A percentile compares a stretch with the other conserved stretches of the same genome.
phyloP scores from a whole-genome alignment of 2,797 vertebrate species.

The Chloroceryle amazona region DNA sequence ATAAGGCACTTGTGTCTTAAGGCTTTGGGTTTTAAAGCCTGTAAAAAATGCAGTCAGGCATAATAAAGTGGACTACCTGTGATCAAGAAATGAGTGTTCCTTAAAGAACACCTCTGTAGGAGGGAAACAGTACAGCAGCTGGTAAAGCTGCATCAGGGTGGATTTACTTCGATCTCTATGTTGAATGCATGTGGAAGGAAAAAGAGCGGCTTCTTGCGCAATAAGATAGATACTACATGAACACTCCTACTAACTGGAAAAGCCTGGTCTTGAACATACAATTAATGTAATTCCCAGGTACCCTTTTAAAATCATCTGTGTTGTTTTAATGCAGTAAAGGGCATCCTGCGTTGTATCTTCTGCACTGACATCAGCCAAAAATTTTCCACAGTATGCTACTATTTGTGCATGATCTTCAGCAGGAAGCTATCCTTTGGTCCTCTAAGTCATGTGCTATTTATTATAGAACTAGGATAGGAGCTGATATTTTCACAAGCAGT shows the following conservation, averaged over 20 bases:
- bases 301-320: slow-evolving; percentile 41
- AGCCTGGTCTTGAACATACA: not conserved
- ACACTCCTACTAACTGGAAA: not conserved
- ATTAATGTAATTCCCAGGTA: slow-evolving; percentile 27
- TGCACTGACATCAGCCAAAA: slow-evolving; percentile 44
- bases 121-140: slow-evolving; percentile 8
- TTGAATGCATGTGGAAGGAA: slow-evolving; percentile 25
- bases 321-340: slow-evolving; percentile 27
- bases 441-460: slow-evolving; percentile 58
- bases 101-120: slow-evolving; percentile 42
- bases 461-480: slow-evolving; percentile 4
- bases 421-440: slow-evolving; percentile 41
- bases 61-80: slow-evolving; percentile 10
- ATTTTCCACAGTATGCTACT: slow-evolving; percentile 16
- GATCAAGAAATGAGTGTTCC: slow-evolving; percentile 10
- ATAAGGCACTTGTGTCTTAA: not conserved
- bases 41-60: slow-evolving; percentile 44
- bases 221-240: not conserved
- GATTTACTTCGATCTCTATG: not conserved
- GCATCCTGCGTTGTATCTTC: slow-evolving; percentile 44
- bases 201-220: not conserved
- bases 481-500: slow-evolving; percentile 39
- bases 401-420: slow-evolving; percentile 44
- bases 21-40: slow-evolving; percentile 37
- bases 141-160: not conserved